Base-by-base conservation (phyloP, 2,888 invertebrate genomes). In the Sphaerophoria rueppellii region DNA sequence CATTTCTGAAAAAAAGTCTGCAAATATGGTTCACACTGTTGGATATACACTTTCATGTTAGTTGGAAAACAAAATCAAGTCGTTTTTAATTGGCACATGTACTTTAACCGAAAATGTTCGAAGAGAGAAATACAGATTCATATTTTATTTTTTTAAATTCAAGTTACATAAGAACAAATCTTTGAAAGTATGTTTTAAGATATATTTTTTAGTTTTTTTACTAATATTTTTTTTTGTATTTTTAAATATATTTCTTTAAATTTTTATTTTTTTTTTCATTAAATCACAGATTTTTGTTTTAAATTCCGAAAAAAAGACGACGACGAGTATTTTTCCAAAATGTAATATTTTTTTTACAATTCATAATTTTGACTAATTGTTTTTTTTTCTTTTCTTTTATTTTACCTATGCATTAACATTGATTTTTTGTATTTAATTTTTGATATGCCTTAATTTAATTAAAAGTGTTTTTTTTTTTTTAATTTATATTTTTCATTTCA, bases 231-330 rank as follows among this genome's bases (percentile, higher is more conserved):
- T 72, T 71, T 54, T 0, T 67, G 65, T 76, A 32, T 14, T 67
- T 52, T 79, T 71, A 67, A 61, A 77, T 86, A 78, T 78, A 79
- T 82, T 61, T 86, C 50, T 78, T 82, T 91, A 11, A 7, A 43
- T 43, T 43, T 43, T 91, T 90, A 89, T 89, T 89, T 90, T 89
- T 89, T 91, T 91, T 91, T 90, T 90, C 89, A 89, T 90, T 89
- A 89, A 91, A 91, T 91, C 91, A 91, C 91, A 91, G 91, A 91
- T 91, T 91, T 91, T 88, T 87, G 86, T 88, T 88, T 89, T 88
- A 89, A 90, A 89, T 90, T 89, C 89, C 89, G 89, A 90, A 91
- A 90, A 88, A 86, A 88, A 87, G 87, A 87, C 85, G 80, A 85
- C 85, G 86, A 87, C 82, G 88, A 89, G 90, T 89, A 89, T 89